A percentile compares a stretch with the other conserved stretches of the same genome.
phyloP scores from a whole-genome alignment of 2,113 vertebrate species.

The Otocyon megalotis region DNA sequence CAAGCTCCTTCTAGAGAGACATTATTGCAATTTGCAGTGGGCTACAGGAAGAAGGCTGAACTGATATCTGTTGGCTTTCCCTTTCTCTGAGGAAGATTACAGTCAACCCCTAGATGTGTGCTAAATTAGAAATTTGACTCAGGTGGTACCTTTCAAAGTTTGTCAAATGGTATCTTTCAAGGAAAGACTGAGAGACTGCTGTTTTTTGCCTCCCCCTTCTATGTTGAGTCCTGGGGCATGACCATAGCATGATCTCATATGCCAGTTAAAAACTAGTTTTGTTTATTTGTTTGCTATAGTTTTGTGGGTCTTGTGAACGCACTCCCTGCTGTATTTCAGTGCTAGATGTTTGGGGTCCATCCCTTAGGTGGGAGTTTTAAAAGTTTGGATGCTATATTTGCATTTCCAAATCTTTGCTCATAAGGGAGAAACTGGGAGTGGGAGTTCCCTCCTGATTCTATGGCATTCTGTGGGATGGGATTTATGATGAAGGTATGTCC shows the following conservation, averaged over 20 bases:
- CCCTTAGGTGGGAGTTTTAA: not conserved
- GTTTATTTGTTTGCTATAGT: not conserved
- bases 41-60: not conserved
- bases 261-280: not conserved
- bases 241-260: not conserved
- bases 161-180: not conserved
- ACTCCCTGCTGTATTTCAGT: not conserved
- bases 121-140: not conserved
- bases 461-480: not conserved
- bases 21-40: not conserved
- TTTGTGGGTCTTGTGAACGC: not conserved
- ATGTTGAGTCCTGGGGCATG: not conserved
- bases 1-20: not conserved
- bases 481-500: not conserved
- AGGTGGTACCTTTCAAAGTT: not conserved
- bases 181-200: not conserved
- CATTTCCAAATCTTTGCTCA: not conserved
- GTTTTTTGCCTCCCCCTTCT: not conserved
- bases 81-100: not conserved
- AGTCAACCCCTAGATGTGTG: not conserved
- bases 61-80: not conserved
- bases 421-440: not conserved
- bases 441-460: not conserved
- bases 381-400: not conserved
- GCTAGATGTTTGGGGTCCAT: not conserved